Percentiles rank a stretch among this genome's conserved stretches.
Conservation (phyloP, 2,113 vertebrate species). For the Stercorarius parasiticus region DNA sequence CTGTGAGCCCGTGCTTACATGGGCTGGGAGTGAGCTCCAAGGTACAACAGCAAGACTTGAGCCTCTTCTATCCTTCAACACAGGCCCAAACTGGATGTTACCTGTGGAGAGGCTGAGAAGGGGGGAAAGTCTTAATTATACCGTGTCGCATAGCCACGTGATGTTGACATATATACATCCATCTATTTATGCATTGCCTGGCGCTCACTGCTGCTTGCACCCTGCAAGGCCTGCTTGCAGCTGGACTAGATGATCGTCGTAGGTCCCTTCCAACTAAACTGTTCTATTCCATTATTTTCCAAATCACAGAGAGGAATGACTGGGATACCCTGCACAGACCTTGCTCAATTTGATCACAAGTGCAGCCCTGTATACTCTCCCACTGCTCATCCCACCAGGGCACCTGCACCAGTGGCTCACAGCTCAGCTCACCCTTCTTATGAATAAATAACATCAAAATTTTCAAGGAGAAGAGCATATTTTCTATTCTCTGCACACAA, state of each 20-base stretch:
- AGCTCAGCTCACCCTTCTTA: neutral
- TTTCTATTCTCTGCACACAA: neutral
- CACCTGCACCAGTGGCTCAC: neutral
- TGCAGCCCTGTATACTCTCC: neutral
- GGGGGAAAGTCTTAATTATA: neutral
- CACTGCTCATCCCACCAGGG: too few species aligned
- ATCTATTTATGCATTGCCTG: neutral
- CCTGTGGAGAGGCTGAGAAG: neutral
- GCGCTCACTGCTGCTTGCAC: neutral
- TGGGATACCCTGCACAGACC: neutral
- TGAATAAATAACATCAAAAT: neutral
- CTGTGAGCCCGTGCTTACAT: rapidly evolving
- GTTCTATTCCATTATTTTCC: neutral
- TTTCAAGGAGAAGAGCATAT: neutral
- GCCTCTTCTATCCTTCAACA: neutral
- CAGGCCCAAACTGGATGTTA: neutral
- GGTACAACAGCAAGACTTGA: neutral
- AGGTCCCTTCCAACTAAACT: neutral
- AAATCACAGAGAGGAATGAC: neutral
- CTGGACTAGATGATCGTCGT: neutral
- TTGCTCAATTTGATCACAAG: neutral
- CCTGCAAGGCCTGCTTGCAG: neutral
- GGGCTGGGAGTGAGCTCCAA: neutral
- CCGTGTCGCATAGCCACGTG: rapidly evolving
- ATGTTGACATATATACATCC: neutral